These are phyloP conservation scores for Ciconia nigra DNA, from an alignment of 2,797 vertebrate genomes.

Conservation along the genomic window DNA sequence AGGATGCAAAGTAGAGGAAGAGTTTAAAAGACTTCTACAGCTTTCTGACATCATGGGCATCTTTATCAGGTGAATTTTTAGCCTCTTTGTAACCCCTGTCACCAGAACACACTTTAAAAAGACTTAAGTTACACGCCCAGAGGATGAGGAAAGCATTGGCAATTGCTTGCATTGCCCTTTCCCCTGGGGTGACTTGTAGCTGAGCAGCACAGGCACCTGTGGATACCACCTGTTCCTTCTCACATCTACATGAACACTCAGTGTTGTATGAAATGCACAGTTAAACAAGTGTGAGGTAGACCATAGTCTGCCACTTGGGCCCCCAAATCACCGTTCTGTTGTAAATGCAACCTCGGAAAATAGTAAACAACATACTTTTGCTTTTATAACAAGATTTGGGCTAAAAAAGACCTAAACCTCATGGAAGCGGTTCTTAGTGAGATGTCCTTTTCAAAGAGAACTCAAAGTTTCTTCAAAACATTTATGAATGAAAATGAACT, in stretches of 20 bases:
- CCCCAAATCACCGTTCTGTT: not conserved
- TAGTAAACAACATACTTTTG: not conserved
- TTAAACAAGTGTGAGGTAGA: not conserved
- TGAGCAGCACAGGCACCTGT: not conserved
- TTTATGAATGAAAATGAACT: not conserved
- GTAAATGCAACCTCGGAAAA: not conserved
- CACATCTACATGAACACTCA: rapidly evolving
- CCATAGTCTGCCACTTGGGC: not conserved
- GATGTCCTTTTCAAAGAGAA: not conserved
- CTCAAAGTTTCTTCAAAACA: not conserved
- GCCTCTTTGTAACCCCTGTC: not conserved
- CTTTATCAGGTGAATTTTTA: not conserved
- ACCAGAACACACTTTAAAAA: not conserved
- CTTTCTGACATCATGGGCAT: not conserved
- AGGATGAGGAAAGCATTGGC: not conserved
- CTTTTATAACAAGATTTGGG: not conserved
- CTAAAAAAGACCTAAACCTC: not conserved
- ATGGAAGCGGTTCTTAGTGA: not conserved
- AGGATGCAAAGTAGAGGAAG: not conserved
- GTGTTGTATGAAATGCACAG: not conserved
- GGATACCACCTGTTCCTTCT: not conserved
- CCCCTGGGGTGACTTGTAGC: not conserved
- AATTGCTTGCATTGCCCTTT: not conserved
- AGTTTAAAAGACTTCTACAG: not conserved
- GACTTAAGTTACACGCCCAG: not conserved